phyloP scores from a whole-genome alignment of 2,888 invertebrate species.

The Invenusta paracnida region DNA sequence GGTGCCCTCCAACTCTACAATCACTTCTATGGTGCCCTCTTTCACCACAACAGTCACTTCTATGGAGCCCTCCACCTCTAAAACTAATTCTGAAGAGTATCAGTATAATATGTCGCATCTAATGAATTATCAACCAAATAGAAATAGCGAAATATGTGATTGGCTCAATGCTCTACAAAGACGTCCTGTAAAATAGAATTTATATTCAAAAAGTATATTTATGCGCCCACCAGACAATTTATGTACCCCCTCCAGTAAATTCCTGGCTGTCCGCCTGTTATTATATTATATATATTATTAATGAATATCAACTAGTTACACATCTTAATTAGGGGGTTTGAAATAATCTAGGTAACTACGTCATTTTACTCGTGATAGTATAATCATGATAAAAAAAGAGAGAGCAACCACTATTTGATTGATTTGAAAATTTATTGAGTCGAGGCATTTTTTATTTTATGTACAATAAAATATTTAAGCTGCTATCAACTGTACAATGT shows the following conservation, averaged over 20 bases:
- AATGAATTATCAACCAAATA: slow-evolving; percentile 22
- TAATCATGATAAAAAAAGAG: too few species aligned
- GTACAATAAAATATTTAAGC: too few species aligned
- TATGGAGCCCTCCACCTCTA: not conserved
- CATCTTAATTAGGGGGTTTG: too few species aligned
- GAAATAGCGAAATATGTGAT: slow-evolving; percentile 12
- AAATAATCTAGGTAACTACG: too few species aligned
- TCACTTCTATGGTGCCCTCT: slow-evolving; percentile 1
- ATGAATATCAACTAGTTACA: too few species aligned
- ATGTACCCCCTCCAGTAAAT: not conserved
- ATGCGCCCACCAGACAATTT: not conserved
- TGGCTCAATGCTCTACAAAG: slow-evolving; percentile 12
- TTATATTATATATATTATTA: too few species aligned
- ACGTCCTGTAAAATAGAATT: not conserved
- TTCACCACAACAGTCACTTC: not conserved
- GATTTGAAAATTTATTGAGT: too few species aligned
- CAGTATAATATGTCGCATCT: slow-evolving; percentile 15
- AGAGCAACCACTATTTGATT: too few species aligned
- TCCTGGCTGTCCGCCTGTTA: not conserved
- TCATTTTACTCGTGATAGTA: too few species aligned
- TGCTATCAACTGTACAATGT: too few species aligned
- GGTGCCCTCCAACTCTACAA: not conserved
- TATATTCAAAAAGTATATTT: not conserved
- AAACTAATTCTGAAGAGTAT: not conserved
- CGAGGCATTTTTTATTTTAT: too few species aligned